Evolutionary conservation across 2,113 vertebrate species (phyloP).

Genomic region (Microcebus ravelobensis): DNA sequence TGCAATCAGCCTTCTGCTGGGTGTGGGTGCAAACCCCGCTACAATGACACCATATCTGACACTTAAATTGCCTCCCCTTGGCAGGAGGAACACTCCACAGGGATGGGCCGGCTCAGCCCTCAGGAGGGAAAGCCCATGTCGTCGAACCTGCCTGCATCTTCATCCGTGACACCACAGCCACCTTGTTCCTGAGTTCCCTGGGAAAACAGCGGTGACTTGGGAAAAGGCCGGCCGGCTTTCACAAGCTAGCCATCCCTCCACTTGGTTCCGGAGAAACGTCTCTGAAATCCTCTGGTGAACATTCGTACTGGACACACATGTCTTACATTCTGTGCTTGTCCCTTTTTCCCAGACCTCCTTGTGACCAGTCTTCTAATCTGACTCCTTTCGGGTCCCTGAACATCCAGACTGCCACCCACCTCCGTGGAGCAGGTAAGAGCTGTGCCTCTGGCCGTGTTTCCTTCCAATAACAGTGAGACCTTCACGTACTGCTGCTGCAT

Average conservation of each 20-base stretch:
- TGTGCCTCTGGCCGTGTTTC: not conserved
- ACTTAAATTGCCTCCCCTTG: not conserved
- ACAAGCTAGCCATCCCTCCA: not conserved
- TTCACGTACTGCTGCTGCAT: not conserved
- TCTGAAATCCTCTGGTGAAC: not conserved
- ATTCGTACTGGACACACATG: not conserved
- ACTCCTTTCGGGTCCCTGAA: not conserved
- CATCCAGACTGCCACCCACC: not conserved
- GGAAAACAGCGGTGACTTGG: not conserved
- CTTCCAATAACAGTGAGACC: not conserved
- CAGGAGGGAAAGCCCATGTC: not conserved
- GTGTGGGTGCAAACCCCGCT: not conserved
- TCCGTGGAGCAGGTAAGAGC: not conserved
- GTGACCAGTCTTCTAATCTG: not conserved
- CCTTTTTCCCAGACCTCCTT: not conserved
- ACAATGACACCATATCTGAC: not conserved
- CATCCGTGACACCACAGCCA: not conserved
- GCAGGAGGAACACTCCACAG: not conserved
- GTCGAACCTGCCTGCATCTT: not conserved
- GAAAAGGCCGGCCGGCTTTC: not conserved
- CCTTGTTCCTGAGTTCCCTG: not conserved
- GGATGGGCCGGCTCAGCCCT: not conserved
- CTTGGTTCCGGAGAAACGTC: not conserved
- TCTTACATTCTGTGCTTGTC: not conserved
- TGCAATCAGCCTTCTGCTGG: not conserved